Percentiles rank a stretch among this genome's conserved stretches.
Evolutionary conservation across 2,113 vertebrate species (phyloP).

Genomic region (Polyodon spathula): DNA sequence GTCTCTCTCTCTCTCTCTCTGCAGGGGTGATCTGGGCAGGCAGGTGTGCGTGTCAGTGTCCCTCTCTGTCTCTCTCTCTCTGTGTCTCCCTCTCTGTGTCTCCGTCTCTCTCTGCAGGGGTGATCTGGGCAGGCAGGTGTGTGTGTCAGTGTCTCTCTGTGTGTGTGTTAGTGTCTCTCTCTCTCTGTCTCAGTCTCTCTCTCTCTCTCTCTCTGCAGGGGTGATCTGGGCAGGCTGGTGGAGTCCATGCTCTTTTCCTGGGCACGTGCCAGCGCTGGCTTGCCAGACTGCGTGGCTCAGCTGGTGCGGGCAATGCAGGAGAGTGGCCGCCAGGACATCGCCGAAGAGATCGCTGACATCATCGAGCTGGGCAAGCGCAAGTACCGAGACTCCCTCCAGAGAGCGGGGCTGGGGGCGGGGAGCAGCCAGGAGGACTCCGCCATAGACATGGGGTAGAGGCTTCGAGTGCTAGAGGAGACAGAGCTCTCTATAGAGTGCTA

Average conservation of each 20-base stretch:
- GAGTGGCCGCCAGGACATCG: conserved; percentile 55
- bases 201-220: background rate
- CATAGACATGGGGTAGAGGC: conserved; percentile 27
- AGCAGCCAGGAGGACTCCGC: conserved; percentile 44
- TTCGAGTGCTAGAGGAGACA: no score
- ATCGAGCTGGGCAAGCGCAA: conserved; percentile 54
- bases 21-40: background rate
- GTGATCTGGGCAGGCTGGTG: background rate
- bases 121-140: rapidly evolving
- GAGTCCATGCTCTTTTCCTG: conserved; percentile 71
- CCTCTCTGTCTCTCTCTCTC: conserved; percentile 2
- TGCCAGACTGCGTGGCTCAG: conserved; percentile 41
- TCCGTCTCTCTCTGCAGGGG: background rate
- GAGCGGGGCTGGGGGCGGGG: conserved; percentile 44
- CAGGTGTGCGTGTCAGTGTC: conserved; percentile 3
- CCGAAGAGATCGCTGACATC: conserved; percentile 49
- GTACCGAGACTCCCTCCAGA: conserved; percentile 51
- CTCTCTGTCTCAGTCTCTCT: no score
- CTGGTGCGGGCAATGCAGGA: conserved; percentile 52
- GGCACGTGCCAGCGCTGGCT: conserved; percentile 50
- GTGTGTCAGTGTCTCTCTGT: no score
- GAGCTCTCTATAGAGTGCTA: no score
- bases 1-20: conserved; percentile 6
- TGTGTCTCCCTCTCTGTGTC: conserved; percentile 5
- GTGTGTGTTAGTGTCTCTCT: no score